These are phyloP conservation scores for Drosophila sp. DNA, from an alignment of 1,140 invertebrate genomes.

Conservation along the genomic window DNA sequence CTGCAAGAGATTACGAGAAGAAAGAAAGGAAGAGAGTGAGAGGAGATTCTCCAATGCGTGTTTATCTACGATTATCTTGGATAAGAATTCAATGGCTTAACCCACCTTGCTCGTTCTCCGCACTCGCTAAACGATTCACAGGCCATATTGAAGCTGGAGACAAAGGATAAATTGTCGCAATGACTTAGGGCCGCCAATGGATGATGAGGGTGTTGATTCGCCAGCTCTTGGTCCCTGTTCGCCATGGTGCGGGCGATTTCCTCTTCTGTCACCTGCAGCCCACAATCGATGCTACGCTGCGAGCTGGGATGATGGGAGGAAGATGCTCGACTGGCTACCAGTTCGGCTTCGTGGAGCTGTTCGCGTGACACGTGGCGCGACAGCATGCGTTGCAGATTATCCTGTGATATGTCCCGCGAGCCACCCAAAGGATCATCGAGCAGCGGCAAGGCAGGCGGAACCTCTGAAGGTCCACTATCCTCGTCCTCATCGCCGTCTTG, in stretches of 20 bases:
- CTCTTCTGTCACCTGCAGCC: slow-evolving; percentile 94
- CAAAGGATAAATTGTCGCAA: slow-evolving; percentile 92
- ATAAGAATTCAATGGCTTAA: not conserved
- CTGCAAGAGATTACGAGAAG: slow-evolving; percentile 45
- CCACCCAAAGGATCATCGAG: slow-evolving; percentile 90
- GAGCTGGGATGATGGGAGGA: slow-evolving; percentile 82
- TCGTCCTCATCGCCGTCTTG: slow-evolving; percentile 87
- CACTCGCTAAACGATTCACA: slow-evolving; percentile 84
- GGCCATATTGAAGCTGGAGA: slow-evolving; percentile 93
- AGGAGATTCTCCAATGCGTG: no score
- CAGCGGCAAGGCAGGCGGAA: slow-evolving; percentile 89
- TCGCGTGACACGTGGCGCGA: slow-evolving; percentile 84
- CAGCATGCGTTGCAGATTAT: slow-evolving; percentile 88
- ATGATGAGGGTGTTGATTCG: slow-evolving; percentile 89
- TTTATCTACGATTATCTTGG: slow-evolving; percentile 40
- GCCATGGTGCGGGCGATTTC: slow-evolving; percentile 95
- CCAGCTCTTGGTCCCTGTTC: slow-evolving; percentile 87
- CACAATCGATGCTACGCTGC: slow-evolving; percentile 83
- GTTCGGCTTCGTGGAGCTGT: slow-evolving; percentile 79
- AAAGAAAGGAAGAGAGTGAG: slow-evolving; percentile 66
- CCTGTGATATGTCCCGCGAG: slow-evolving; percentile 90
- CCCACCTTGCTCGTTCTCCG: slow-evolving; percentile 78
- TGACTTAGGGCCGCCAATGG: slow-evolving; percentile 93
- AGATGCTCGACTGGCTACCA: slow-evolving; percentile 58
- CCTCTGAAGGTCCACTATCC: slow-evolving; percentile 88